Percentiles rank a stretch among this genome's conserved stretches.
Evolutionary conservation across 1,140 invertebrate genomes (phyloP).

Genomic region (Hetaerina americana): DNA sequence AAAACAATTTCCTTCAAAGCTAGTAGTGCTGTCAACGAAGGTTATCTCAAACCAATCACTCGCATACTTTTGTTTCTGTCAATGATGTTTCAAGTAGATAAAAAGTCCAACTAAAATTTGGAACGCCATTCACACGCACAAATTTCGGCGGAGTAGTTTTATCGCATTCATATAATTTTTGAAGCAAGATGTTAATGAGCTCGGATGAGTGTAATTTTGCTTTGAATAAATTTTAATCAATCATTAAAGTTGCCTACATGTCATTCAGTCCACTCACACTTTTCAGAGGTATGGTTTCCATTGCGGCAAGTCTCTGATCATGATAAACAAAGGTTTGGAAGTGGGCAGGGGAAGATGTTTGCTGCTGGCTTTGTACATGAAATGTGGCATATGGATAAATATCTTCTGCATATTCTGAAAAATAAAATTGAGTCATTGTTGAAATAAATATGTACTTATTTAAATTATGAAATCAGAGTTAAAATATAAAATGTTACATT

Average conservation of each 20-base stretch:
- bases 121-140: not conserved
- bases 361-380: constrained; percentile 18
- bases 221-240: not conserved
- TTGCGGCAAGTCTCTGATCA: constrained; percentile 15
- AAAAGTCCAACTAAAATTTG: constrained; percentile 1
- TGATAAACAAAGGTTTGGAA: constrained; percentile 18
- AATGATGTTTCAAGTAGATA: not conserved
- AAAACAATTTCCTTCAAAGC: not conserved
- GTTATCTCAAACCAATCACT: not conserved
- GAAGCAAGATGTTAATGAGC: not conserved
- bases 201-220: not conserved
- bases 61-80: not conserved
- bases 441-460: no score
- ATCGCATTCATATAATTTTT: not conserved
- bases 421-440: not conserved
- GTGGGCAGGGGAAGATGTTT: constrained; percentile 12
- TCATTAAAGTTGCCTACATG: not conserved
- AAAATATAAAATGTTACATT: no score
- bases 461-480: no score
- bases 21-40: not conserved
- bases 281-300: constrained; percentile 18
- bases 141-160: not conserved
- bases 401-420: constrained; percentile 26
- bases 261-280: constrained; percentile 14
- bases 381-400: constrained; percentile 30